phyloP scores from a whole-genome alignment of 2,113 vertebrate species.

The Salvelinus alpinus region DNA sequence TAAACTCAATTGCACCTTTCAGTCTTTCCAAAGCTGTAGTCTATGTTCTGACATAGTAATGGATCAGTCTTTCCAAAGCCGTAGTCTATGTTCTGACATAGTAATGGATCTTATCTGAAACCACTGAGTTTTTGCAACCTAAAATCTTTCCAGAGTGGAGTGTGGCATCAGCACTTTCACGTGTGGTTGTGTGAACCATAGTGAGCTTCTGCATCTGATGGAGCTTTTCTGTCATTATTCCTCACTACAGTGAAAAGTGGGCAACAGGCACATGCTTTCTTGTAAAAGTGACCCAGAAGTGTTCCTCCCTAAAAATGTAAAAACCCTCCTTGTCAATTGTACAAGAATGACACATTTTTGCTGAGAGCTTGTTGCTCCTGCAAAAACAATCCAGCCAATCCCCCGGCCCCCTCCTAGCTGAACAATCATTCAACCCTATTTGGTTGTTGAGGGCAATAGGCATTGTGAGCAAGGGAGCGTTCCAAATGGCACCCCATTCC shows the following conservation, averaged over 20 bases:
- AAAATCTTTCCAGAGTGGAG: too few relatives aligned
- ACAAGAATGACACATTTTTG: slow-evolving; percentile 49
- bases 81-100: too few relatives aligned
- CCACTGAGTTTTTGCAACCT: too few relatives aligned
- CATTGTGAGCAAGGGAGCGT: slow-evolving; percentile 54
- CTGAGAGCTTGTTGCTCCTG: slow-evolving; percentile 49
- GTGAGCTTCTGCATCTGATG: background rate
- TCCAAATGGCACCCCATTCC: too few relatives aligned
- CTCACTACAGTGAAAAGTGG: slow-evolving; percentile 12
- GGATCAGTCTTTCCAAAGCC: too few relatives aligned
- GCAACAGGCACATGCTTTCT: background rate
- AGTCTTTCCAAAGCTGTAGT: too few relatives aligned
- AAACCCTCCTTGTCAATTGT: slow-evolving; percentile 27
- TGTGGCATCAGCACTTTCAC: too few relatives aligned
- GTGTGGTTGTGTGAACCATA: too few relatives aligned
- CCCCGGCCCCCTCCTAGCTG: slow-evolving; percentile 22
- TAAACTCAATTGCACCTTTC: too few relatives aligned
- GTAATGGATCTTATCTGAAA: too few relatives aligned
- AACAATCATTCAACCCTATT: slow-evolving; percentile 23
- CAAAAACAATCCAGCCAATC: slow-evolving; percentile 36
- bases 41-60: too few relatives aligned
- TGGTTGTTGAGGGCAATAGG: slow-evolving; percentile 33
- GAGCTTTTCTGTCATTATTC: background rate
- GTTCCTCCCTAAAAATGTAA: background rate
- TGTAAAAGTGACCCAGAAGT: slow-evolving; percentile 9